phyloP scores from a whole-genome alignment of 2,113 vertebrate species.

The Bos javanicus region DNA sequence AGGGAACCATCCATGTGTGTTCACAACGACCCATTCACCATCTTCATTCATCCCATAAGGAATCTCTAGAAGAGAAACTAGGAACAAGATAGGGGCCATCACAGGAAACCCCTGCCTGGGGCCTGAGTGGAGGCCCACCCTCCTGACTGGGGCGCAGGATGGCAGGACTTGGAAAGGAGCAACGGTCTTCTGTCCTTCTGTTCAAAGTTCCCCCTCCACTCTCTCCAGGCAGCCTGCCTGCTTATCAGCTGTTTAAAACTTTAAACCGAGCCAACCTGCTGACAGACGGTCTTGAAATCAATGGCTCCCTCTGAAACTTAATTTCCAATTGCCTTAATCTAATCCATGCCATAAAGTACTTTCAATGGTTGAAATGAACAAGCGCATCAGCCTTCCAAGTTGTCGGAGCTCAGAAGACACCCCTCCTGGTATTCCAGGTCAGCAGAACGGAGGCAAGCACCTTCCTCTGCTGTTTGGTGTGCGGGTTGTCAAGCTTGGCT shows the following conservation, averaged over 20 bases:
- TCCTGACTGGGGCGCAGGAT: fast-evolving
- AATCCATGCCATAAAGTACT: neutral
- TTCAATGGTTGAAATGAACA: neutral
- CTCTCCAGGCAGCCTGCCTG: neutral
- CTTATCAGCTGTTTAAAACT: neutral
- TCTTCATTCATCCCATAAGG: neutral
- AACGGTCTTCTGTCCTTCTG: fast-evolving
- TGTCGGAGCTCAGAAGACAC: neutral
- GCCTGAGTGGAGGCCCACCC: fast-evolving
- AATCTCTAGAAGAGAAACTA: neutral
- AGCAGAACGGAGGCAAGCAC: fast-evolving
- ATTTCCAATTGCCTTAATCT: neutral
- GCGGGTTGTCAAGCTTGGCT: fast-evolving
- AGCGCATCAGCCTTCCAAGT: neutral
- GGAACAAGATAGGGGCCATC: neutral
- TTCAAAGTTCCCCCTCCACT: neutral
- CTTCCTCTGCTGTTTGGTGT: neutral
- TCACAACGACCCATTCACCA: neutral
- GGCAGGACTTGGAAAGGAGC: fast-evolving
- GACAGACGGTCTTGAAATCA: neutral
- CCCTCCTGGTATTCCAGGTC: neutral
- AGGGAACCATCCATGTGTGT: fast-evolving
- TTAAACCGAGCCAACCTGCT: neutral
- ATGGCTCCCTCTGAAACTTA: neutral
- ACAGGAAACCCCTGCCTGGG: neutral